Percentiles rank a stretch among this genome's conserved stretches.
phyloP scores from a whole-genome alignment of 1,140 invertebrate species.

The Drosophila kikkawai region DNA sequence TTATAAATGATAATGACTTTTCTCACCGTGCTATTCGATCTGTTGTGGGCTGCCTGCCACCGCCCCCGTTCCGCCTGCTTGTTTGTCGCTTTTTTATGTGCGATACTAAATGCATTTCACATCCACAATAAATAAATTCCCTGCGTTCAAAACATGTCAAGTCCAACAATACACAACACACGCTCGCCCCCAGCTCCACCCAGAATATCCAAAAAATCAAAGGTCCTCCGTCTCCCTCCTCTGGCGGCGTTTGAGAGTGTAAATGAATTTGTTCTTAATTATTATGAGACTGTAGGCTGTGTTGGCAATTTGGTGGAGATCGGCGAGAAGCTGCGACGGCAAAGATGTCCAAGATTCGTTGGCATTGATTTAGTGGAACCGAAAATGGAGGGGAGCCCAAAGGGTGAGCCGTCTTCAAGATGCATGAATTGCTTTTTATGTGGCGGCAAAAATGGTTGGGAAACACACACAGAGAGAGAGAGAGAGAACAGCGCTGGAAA shows the following conservation, averaged over 20 bases:
- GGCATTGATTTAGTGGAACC: slow-evolving; percentile 71
- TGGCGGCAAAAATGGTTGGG: slow-evolving; percentile 65
- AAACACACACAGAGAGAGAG: not conserved
- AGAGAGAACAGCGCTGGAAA: slow-evolving; percentile 50
- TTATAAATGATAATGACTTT: not conserved
- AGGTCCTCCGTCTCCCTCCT: slow-evolving; percentile 21
- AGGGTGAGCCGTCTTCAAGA: slow-evolving; percentile 49
- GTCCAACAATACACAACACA: slow-evolving; percentile 53
- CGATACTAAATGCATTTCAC: slow-evolving; percentile 62
- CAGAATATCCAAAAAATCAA: slow-evolving; percentile 6
- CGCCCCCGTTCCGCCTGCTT: slow-evolving; percentile 37
- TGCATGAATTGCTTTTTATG: slow-evolving; percentile 76
- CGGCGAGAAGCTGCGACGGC: slow-evolving; percentile 8
- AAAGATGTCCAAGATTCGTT: slow-evolving; percentile 58
- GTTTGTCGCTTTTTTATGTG: slow-evolving; percentile 64
- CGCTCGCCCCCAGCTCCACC: slow-evolving; percentile 3
- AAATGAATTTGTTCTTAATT: slow-evolving; percentile 84
- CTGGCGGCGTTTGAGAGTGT: slow-evolving; percentile 67
- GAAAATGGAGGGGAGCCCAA: slow-evolving; percentile 50
- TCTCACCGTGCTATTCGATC: slow-evolving; percentile 26
- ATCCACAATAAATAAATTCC: slow-evolving; percentile 74
- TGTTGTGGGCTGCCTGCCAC: slow-evolving; percentile 29
- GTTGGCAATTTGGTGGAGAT: slow-evolving; percentile 61
- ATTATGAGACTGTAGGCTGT: slow-evolving; percentile 48
- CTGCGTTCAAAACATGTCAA: slow-evolving; percentile 74